phyloP scores from a whole-genome alignment of 2,888 invertebrate genomes.

The Phytoseiulus persimilis region DNA sequence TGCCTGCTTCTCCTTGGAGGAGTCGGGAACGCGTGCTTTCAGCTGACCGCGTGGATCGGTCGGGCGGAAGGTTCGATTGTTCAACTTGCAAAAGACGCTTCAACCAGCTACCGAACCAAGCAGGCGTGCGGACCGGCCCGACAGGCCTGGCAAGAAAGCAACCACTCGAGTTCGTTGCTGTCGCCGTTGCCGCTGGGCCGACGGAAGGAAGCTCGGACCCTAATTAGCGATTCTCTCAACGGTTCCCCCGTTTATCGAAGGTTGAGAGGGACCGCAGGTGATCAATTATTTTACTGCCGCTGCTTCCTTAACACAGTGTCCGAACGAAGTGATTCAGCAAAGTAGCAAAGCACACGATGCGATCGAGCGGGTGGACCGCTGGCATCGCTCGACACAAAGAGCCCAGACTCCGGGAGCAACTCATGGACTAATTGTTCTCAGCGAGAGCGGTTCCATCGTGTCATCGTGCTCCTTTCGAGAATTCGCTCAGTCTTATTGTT shows the following conservation, averaged over 20 bases:
- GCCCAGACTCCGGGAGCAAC: not conserved
- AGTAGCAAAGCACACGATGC: not conserved
- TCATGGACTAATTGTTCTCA: not conserved
- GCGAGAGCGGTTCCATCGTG: not conserved
- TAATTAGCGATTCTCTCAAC: slow-evolving; percentile 38
- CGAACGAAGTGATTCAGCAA: slow-evolving; percentile 5
- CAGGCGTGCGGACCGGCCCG: not conserved
- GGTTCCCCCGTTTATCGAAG: slow-evolving; percentile 6
- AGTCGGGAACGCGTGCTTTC: not conserved
- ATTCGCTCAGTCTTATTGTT: not conserved
- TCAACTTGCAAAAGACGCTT: not conserved
- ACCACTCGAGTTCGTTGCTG: not conserved
- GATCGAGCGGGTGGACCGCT: not conserved
- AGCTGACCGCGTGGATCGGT: not conserved
- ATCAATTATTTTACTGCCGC: slow-evolving; percentile 36
- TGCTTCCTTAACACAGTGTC: not conserved
- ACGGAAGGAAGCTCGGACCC: not conserved
- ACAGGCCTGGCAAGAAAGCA: not conserved
- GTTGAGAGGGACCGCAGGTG: slow-evolving; percentile 14
- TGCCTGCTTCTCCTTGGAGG: not conserved
- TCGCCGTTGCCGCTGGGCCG: not conserved
- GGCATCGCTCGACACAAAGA: not conserved
- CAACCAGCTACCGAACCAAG: not conserved
- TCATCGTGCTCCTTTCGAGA: not conserved
- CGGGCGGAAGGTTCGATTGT: not conserved